Conservation (phyloP, 2,113 vertebrate species). For the Osmerus mordax region DNA sequence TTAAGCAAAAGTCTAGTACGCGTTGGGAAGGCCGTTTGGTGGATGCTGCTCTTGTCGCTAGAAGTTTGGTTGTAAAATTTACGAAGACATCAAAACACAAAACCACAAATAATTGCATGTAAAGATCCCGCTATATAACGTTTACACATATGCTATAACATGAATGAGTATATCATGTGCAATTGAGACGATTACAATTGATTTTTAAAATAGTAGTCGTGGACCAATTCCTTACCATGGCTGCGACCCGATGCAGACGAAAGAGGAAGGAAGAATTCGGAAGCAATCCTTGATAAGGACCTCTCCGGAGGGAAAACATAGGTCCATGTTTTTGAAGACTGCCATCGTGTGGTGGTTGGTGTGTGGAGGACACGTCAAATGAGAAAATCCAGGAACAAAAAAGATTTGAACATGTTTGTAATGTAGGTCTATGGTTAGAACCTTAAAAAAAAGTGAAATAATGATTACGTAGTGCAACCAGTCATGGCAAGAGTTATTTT, state of each 20-base stretch:
- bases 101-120: background rate
- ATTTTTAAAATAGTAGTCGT: slow-evolving; percentile 37
- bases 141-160: background rate
- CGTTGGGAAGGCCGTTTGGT: no score
- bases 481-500: no score
- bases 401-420: background rate
- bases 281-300: slow-evolving; percentile 45
- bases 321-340: background rate
- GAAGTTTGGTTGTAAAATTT: no score
- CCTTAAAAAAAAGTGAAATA: background rate
- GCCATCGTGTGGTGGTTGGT: slow-evolving; percentile 41
- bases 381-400: background rate
- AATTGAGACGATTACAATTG: slow-evolving; percentile 48
- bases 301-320: accelerated
- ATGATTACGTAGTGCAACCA: background rate
- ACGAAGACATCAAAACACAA: no score
- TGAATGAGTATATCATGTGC: background rate
- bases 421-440: no score
- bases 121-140: background rate
- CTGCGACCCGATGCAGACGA: slow-evolving; percentile 58
- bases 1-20: no score
- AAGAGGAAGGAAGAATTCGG: slow-evolving; percentile 60
- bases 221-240: slow-evolving; percentile 59
- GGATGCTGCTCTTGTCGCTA: no score
- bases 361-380: background rate